These are phyloP conservation scores for Lophotis ruficrista DNA, from an alignment of 2,113 vertebrate species.

Conservation along the genomic window DNA sequence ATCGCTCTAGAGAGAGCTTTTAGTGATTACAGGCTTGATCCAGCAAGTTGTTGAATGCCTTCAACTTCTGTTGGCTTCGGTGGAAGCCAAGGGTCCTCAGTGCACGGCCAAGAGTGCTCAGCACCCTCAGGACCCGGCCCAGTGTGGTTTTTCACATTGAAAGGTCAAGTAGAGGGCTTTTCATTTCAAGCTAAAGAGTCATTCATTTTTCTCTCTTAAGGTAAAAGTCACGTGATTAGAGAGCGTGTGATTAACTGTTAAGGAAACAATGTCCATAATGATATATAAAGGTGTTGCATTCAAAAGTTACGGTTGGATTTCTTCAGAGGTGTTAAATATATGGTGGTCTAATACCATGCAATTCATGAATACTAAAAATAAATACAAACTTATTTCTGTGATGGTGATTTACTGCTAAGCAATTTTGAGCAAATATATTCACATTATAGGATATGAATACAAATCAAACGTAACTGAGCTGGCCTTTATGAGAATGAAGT, in stretches of 20 bases:
- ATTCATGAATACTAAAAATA: slow-evolving; percentile 80
- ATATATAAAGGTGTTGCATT: slow-evolving; percentile 77
- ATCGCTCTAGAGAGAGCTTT: slow-evolving; percentile 60
- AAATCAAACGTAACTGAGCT: slow-evolving; percentile 73
- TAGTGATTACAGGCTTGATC: slow-evolving; percentile 41
- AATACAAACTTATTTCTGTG: slow-evolving; percentile 78
- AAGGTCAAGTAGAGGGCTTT: slow-evolving; percentile 77
- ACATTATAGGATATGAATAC: slow-evolving; percentile 78
- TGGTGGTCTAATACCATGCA: slow-evolving; percentile 67
- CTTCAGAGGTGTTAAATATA: slow-evolving; percentile 76
- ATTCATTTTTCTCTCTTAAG: slow-evolving; percentile 74
- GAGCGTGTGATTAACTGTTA: slow-evolving; percentile 76
- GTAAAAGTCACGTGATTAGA: slow-evolving; percentile 71
- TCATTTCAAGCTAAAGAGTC: slow-evolving; percentile 59
- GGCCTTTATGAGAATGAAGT: slow-evolving; percentile 79
- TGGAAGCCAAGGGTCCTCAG: slow-evolving; percentile 3
- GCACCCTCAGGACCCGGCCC: neutral
- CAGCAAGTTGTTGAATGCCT: neutral
- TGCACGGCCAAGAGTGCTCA: neutral
- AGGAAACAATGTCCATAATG: slow-evolving; percentile 75
- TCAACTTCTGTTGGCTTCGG: neutral
- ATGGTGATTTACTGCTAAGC: slow-evolving; percentile 77
- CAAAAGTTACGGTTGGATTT: slow-evolving; percentile 76
- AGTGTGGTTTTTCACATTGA: neutral
- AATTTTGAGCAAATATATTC: slow-evolving; percentile 80